These are phyloP conservation scores for Erpornis zantholeuca DNA, from an alignment of 2,113 vertebrate genomes.

Conservation along the genomic window DNA sequence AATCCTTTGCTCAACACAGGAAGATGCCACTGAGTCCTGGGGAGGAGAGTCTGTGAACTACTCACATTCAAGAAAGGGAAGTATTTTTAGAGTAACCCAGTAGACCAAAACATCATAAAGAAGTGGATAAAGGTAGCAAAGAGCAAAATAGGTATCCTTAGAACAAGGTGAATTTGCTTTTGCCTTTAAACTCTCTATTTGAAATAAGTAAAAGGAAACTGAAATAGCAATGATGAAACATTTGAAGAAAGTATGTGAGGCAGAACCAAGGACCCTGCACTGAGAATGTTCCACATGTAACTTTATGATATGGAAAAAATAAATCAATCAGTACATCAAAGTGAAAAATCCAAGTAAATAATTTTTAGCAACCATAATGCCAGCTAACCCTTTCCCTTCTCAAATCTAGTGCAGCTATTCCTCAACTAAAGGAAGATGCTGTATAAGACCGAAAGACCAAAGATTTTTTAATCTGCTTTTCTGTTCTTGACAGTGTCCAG, in stretches of 20 bases:
- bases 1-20: not conserved
- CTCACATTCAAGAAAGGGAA: not conserved
- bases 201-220: not conserved
- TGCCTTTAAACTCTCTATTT: not conserved
- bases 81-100: slow-evolving; percentile 26
- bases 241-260: not conserved
- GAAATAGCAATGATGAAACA: not conserved
- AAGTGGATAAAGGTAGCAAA: not conserved
- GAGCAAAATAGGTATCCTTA: not conserved
- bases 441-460: not conserved
- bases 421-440: not conserved
- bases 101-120: not conserved
- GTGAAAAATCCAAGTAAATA: not conserved
- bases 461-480: not conserved
- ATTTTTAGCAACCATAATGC: not conserved
- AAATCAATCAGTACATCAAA: not conserved
- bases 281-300: not conserved
- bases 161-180: not conserved
- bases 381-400: not conserved
- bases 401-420: not conserved
- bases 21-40: not conserved
- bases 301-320: not conserved
- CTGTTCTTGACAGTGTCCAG: not conserved
- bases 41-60: not conserved
- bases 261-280: not conserved